These are phyloP conservation scores for Antitype chi DNA, from an alignment of 2,888 invertebrate species.

Conservation along the genomic window DNA sequence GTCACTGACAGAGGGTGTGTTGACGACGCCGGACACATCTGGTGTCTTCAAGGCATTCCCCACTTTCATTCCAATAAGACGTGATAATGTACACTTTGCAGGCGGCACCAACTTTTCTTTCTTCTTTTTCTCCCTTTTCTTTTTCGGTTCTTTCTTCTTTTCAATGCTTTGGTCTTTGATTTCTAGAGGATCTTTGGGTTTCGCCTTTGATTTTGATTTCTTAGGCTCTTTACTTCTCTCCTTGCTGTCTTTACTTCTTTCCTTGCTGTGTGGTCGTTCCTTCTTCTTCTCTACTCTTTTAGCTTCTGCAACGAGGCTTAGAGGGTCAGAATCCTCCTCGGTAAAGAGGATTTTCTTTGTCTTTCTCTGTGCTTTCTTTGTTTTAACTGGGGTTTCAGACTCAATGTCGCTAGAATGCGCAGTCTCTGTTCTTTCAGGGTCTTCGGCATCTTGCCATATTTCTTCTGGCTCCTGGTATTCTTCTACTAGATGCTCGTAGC, in stretches of 20 bases:
- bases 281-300: slow-evolving; percentile 77
- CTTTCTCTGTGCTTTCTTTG: slow-evolving; percentile 77
- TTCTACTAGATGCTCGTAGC: slow-evolving; percentile 87
- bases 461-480: slow-evolving; percentile 82
- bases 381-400: slow-evolving; percentile 57
- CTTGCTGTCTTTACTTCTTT: slow-evolving; percentile 81
- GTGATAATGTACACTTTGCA: slow-evolving; percentile 71
- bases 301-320: slow-evolving; percentile 75
- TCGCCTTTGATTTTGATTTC: slow-evolving; percentile 55
- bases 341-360: slow-evolving; percentile 65
- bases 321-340: slow-evolving; percentile 80
- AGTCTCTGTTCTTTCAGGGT: slow-evolving; percentile 72
- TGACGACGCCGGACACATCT: slow-evolving; percentile 23
- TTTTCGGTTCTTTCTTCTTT: slow-evolving; percentile 64
- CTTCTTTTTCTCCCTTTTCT: slow-evolving; percentile 53
- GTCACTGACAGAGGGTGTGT: slow-evolving; percentile 66
- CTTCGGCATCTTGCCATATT: slow-evolving; percentile 76
- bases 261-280: slow-evolving; percentile 80
- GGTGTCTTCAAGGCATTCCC: slow-evolving; percentile 58
- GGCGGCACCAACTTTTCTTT: slow-evolving; percentile 63
- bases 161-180: slow-evolving; percentile 55
- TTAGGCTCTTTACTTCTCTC: slow-evolving; percentile 78
- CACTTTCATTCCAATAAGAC: slow-evolving; percentile 81
- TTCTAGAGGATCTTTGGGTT: slow-evolving; percentile 63
- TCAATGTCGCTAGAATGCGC: slow-evolving; percentile 69